Base-by-base conservation (phyloP, 2,888 invertebrate species). In the Melipona beecheii region DNA sequence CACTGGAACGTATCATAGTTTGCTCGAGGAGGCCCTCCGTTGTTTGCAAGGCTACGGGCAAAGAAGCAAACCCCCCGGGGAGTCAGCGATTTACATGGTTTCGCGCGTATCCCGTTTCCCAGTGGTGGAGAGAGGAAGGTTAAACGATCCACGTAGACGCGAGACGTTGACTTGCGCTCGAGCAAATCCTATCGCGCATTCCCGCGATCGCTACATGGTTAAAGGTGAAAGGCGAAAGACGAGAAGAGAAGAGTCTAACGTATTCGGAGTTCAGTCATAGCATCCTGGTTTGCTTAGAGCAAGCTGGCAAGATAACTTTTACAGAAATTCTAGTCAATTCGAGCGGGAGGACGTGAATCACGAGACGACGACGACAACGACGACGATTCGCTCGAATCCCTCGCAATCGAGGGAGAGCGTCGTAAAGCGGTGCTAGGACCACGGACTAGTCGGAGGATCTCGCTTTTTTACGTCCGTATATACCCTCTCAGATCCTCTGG, bases 401-500 rank as follows among this genome's bases (percentile, higher is more conserved):
- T 11, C 54, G 13, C 17, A 19, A n/a, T 54, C 74, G 58, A 72
- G 52, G 62, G 77, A 60, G 21, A 27, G 56, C 60, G 62, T 82
- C 85, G 81, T 82, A 88, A 88, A 88, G 27, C 75, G 83, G 56
- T 21, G 62, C 43, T 43, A 43, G 43, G 43, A 2, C 9, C 9
- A 36, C 36, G 36, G 36, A 36, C 36, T 36, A 36, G 36, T 5
- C 9, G 6, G 66, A 17, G 66, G 31, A n/a, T n/a, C 27, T 60
- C 60, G 50, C 43, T 49, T 69, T 81, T 72, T 83, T 72, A 68
- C 50, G 24, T 31, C 31, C 50, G 3, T 19, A 56, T 72, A 58
- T 66, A 72, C 54, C 76, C 21, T 15, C 36, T 15, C 36, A 15
- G 21, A 31, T 56, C 52, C 58, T 69, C 62, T n/a, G 77, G 69